Conservation (phyloP, 2,113 vertebrate species). For the Psammodynastes pulverulentus region DNA sequence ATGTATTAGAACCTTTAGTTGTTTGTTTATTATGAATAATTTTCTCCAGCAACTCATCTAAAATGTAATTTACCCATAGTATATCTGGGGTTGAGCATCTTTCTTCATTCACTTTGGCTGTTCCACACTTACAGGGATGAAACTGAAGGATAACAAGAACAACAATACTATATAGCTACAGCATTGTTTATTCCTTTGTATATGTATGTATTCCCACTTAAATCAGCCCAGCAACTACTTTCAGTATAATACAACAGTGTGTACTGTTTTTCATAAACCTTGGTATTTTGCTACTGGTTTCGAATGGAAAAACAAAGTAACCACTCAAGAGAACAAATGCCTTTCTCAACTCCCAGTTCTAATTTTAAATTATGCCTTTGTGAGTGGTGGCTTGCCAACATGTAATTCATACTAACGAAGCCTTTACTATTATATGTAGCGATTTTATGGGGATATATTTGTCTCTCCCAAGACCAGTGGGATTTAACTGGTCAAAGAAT, state of each 20-base stretch:
- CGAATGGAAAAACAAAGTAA: neutral
- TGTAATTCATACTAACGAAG: neutral
- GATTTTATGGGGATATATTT: neutral
- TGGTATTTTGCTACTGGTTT: neutral
- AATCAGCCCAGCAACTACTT: neutral
- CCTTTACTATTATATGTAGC: neutral
- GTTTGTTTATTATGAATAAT: neutral
- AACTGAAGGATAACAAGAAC: neutral
- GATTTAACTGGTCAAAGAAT: neutral
- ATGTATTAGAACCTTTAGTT: neutral
- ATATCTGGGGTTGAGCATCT: neutral
- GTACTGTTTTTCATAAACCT: neutral
- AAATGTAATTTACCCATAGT: neutral
- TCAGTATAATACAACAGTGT: neutral
- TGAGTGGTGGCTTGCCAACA: neutral
- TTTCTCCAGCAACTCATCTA: neutral
- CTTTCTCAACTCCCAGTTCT: neutral
- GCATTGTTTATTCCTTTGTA: neutral
- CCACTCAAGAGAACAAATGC: neutral
- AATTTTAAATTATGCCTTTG: neutral
- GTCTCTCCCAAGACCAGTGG: neutral
- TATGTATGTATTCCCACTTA: neutral
- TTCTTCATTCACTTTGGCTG: neutral
- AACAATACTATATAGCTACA: neutral
- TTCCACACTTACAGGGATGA: neutral